phyloP scores from a whole-genome alignment of 2,113 vertebrate genomes.

The Eulemur macaco region DNA sequence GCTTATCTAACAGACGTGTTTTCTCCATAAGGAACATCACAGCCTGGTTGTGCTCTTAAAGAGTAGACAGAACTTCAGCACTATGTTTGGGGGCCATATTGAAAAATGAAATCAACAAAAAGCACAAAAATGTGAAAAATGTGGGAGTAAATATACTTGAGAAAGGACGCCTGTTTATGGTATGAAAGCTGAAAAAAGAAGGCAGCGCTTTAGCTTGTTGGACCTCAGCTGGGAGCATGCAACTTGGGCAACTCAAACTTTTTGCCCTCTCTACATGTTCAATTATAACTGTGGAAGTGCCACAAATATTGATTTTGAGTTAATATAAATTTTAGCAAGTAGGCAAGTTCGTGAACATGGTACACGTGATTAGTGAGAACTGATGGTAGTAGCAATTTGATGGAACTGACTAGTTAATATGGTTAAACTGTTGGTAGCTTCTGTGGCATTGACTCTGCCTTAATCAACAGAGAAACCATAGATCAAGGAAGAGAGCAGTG shows the following conservation, averaged over 20 bases:
- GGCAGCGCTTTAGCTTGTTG: rapidly evolving
- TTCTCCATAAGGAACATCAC: neutral
- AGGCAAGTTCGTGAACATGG: neutral
- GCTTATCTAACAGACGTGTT: neutral
- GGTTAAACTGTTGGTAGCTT: neutral
- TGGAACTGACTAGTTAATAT: neutral
- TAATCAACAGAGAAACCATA: neutral
- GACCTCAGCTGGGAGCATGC: neutral
- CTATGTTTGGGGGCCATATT: neutral
- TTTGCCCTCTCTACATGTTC: neutral
- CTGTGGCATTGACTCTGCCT: neutral
- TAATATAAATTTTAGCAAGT: neutral
- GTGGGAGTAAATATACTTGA: neutral
- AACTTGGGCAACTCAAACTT: neutral
- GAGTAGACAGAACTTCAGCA: neutral
- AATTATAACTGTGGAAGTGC: neutral
- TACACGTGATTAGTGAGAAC: neutral
- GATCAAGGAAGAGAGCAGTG: neutral
- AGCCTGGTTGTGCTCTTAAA: neutral
- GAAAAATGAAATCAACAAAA: neutral
- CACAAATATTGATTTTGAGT: neutral
- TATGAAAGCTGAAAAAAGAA: neutral
- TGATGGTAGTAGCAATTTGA: neutral
- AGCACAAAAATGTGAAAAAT: neutral
- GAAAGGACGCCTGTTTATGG: neutral